phyloP scores from a whole-genome alignment of 1,140 invertebrate species.

The Periplaneta americana region DNA sequence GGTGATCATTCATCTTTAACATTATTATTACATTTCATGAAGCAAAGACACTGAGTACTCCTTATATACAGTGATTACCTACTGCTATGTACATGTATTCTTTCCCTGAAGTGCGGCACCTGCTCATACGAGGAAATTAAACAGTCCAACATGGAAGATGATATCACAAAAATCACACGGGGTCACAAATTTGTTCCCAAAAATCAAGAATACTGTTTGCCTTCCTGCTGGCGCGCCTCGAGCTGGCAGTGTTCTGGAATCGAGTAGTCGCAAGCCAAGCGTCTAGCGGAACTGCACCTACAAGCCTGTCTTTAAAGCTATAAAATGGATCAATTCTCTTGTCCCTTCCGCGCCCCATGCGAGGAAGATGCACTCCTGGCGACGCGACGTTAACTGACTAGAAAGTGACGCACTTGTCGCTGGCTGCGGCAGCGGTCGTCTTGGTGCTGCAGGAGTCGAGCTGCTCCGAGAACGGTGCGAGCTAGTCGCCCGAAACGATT shows the following conservation, averaged over 20 bases:
- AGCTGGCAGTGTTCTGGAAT: constrained; percentile 4
- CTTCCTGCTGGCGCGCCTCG: background rate
- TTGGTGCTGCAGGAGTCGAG: background rate
- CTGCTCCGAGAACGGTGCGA: background rate
- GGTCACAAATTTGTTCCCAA: constrained; percentile 8
- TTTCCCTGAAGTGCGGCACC: constrained; percentile 6
- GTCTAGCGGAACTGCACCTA: constrained; percentile 3
- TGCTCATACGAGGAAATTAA: constrained; percentile 1
- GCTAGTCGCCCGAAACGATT: background rate
- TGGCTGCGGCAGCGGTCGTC: background rate
- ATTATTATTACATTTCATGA: constrained; percentile 3
- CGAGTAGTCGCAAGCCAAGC: background rate
- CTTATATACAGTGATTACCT: constrained; percentile 2
- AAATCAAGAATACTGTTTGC: constrained; percentile 5
- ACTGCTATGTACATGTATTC: constrained; percentile 7
- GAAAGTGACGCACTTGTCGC: background rate
- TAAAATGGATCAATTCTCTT: constrained; percentile 15
- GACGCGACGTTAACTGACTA: constrained; percentile 1
- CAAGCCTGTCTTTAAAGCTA: constrained; percentile 16
- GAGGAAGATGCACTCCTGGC: background rate
- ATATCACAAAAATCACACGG: constrained; percentile 13
- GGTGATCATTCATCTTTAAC: constrained; percentile 9
- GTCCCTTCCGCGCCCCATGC: no score
- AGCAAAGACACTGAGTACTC: background rate
- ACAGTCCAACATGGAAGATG: constrained; percentile 11